Base-by-base conservation (phyloP, 2,797 vertebrate genomes). In the Sebastiscus tertius region DNA sequence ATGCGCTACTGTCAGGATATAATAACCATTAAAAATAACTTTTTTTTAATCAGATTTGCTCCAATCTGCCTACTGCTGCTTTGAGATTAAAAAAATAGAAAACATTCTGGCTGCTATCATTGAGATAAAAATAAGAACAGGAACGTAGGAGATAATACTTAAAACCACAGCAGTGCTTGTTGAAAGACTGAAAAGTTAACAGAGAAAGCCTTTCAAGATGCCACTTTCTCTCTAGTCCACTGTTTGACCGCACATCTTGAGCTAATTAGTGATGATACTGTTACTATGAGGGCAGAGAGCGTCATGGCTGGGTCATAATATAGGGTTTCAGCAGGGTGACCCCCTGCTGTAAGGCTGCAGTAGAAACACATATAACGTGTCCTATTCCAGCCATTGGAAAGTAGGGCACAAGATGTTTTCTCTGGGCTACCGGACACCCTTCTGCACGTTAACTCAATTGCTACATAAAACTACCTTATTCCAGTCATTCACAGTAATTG, bases 191-290 rank as follows among this genome's bases (percentile, higher is more conserved):
- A 46, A 54, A 42, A 34, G 39, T 52, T 46, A 54, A 63, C 16
- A 56, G 6, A 55, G 20, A 27, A 64, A 13, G 5, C 26, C 8
- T 75, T 79, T 81, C 26, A 27, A 26, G 12, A 36, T 61, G n/a
- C 59, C n/a, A 24, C 49, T 62, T 70, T 59, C 9, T 63, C 73
- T 62, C 8, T 49, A 16, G 16, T 72, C 49, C 55, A 6, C 67
- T 56, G 46, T 75, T 80, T 81, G 65, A 81, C 77, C 75, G 68
- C 81, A 86, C 79, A 86, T 76, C 64, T 72, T 79, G 81, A 70
- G 74, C 69, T 75, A 70, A 85, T 87, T 72, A 81, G 65, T 52
- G 67, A 46, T 11, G 10, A 54, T 70, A 49, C 39, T 42, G 24
- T 86, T 71, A 52, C 22, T 29, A 59, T 80, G 13, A 82, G 59